These are phyloP conservation scores for Terebella lapidaria DNA, from an alignment of 2,888 invertebrate species.

Conservation along the genomic window DNA sequence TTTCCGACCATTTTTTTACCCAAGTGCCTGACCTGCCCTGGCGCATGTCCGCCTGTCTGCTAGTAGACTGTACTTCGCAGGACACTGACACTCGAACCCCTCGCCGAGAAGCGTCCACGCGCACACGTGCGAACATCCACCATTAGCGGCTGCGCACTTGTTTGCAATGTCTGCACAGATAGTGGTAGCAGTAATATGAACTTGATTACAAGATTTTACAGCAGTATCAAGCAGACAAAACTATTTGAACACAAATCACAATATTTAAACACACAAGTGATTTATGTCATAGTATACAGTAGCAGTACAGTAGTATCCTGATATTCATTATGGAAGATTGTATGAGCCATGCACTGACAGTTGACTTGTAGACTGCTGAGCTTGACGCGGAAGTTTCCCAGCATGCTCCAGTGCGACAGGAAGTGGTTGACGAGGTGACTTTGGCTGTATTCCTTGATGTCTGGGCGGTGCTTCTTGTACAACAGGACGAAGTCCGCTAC, in stretches of 20 bases:
- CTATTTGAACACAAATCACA: too few relatives aligned
- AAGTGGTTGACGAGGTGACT: conserved; percentile 4
- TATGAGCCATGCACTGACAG: conserved; percentile 9
- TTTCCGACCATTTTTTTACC: too few relatives aligned
- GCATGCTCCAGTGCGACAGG: conserved; percentile 14
- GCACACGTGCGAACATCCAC: conserved; percentile 88
- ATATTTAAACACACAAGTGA: too few relatives aligned
- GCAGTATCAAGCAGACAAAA: too few relatives aligned
- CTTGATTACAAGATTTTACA: neutral
- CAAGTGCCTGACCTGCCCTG: conserved; percentile 8
- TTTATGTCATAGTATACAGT: too few relatives aligned
- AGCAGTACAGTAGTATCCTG: too few relatives aligned
- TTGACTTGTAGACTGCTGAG: conserved; percentile 4
- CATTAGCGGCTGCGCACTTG: conserved; percentile 87
- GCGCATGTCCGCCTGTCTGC: conserved; percentile 7
- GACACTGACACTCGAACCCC: conserved; percentile 13
- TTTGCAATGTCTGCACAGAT: conserved; percentile 55
- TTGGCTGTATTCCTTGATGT: conserved; percentile 2
- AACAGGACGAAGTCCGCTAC: conserved; percentile 9
- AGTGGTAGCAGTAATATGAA: neutral
- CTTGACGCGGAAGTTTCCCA: conserved; percentile 14
- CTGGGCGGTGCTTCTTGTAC: conserved; percentile 10
- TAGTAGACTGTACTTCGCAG: conserved; percentile 9
- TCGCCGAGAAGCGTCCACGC: conserved; percentile 11
- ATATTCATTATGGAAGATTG: too few relatives aligned